Evolutionary conservation across 1,140 invertebrate genomes (phyloP), one percentile per base, ranked within the genome.

Genomic region (Helicoverpa zea): DNA sequence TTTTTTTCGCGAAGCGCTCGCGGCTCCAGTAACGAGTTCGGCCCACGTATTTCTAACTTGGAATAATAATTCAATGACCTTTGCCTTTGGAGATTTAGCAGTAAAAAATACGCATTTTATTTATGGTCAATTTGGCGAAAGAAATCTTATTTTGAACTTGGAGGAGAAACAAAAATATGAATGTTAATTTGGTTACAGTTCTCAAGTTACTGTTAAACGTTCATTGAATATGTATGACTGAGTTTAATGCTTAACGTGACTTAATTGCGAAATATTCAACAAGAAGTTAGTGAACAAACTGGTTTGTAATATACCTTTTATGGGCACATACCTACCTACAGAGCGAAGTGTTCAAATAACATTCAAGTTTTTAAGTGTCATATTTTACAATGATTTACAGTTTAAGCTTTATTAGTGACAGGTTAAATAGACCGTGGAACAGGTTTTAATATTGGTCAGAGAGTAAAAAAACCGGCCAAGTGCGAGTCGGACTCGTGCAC

Each of bases 1-100:
- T 74, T 74, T 76, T 82, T 76, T 64, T 78, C n/a, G 58, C 18
- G 23, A 18, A 59, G 64, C 58, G 81, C 77, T 64, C 18, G 56
- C 61, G 81, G 82, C 81, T 59, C 11, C 14, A 52, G 29, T 63
- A 58, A 61, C 30, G 73, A 70, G 51, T 66, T 43, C 74, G 5
- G 61, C 73, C 80, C 64, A 77, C 80, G 80, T 81, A 82, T 77
- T 81, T 68, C 72, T 49, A 83, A 86, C 51, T 63, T 81, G 52
- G 51, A 77, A 77, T 77, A 54, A 63, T 29, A 75, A 78, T 63
- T 7, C 77, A 80, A 80, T 77, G 80, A 84, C 79, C 82, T 81
- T 81, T 72, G 30, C 64, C 30, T 61, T 78, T 23, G 23, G 23
- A 23, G 23, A 23, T 77, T 73, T 74, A 58, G 73, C 11, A 49